These are phyloP conservation scores for Helostoma temminkii DNA, from an alignment of 2,797 vertebrate genomes.

Conservation along the genomic window DNA sequence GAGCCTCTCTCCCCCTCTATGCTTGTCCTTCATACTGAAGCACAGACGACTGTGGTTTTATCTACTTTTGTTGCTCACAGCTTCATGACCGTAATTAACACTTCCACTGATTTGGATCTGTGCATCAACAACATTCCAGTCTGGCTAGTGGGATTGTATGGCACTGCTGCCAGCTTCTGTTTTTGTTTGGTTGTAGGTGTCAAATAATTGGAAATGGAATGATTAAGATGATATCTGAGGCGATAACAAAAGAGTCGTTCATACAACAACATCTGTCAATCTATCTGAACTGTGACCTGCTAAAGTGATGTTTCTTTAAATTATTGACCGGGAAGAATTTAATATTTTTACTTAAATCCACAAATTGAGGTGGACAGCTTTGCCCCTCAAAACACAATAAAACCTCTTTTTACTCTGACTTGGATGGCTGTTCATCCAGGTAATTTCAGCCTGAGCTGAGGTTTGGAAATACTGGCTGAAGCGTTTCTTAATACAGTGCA, in stretches of 20 bases:
- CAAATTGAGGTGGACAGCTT: conserved; percentile 32
- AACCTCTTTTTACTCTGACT: conserved; percentile 39
- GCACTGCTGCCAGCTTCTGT: conserved; percentile 60
- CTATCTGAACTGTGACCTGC: not conserved
- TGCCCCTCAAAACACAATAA: conserved; percentile 38
- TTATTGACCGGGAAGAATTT: conserved; percentile 20
- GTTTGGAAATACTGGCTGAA: conserved; percentile 52
- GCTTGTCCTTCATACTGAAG: conserved; percentile 53
- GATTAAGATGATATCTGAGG: conserved; percentile 20
- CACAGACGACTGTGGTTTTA: conserved; percentile 74
- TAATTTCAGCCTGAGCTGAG: conserved; percentile 59
- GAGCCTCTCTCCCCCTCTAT: conserved; percentile 69
- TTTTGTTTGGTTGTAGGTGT: conserved; percentile 54
- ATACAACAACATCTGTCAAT: not conserved
- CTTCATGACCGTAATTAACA: conserved; percentile 84
- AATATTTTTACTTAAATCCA: conserved; percentile 31
- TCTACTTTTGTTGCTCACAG: conserved; percentile 78
- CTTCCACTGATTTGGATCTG: conserved; percentile 72
- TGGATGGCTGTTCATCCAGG: conserved; percentile 45
- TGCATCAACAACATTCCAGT: conserved; percentile 84
- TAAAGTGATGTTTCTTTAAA: conserved; percentile 29
- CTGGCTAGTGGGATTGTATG: conserved; percentile 68
- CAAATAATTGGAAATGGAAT: conserved; percentile 28
- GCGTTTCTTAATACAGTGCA: conserved; percentile 41
- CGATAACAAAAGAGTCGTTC: not conserved